Percentiles rank a stretch among this genome's conserved stretches.
phyloP scores from a whole-genome alignment of 2,888 invertebrate species.

The Andrena bicolor region DNA sequence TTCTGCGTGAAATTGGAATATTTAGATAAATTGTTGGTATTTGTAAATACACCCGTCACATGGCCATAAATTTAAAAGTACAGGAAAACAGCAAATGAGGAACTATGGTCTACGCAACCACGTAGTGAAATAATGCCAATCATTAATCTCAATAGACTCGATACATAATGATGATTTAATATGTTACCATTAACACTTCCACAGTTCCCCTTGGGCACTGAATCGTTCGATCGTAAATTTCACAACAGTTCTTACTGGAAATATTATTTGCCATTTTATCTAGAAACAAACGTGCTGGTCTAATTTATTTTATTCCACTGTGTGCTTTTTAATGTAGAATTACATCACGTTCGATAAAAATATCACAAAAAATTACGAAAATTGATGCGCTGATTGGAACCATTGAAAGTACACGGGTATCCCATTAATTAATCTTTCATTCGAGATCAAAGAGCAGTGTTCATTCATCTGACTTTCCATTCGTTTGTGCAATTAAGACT shows the following conservation, averaged over 20 bases:
- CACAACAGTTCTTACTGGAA: no score
- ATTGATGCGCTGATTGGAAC: conserved; percentile 1
- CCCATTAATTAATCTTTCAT: conserved; percentile 10
- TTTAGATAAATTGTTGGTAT: not conserved
- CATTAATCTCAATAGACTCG: not conserved
- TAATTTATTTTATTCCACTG: no score
- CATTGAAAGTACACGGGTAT: not conserved
- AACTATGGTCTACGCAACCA: not conserved
- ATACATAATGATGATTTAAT: not conserved
- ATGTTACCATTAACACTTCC: not conserved
- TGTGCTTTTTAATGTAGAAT: no score
- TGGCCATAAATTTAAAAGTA: not conserved
- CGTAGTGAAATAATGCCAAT: not conserved
- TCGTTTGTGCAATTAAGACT: conserved; percentile 25
- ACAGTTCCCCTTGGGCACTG: not conserved
- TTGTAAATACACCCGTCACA: not conserved
- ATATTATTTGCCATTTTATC: no score
- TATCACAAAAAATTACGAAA: not conserved
- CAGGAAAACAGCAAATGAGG: not conserved
- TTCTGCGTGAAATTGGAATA: not conserved
- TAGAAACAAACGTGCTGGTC: no score
- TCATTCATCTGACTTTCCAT: not conserved
- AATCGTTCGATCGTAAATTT: no score
- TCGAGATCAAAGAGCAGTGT: not conserved
- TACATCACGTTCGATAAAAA: not conserved